Conservation (phyloP, 2,888 invertebrate genomes). For the Epirrhoe tristata region DNA sequence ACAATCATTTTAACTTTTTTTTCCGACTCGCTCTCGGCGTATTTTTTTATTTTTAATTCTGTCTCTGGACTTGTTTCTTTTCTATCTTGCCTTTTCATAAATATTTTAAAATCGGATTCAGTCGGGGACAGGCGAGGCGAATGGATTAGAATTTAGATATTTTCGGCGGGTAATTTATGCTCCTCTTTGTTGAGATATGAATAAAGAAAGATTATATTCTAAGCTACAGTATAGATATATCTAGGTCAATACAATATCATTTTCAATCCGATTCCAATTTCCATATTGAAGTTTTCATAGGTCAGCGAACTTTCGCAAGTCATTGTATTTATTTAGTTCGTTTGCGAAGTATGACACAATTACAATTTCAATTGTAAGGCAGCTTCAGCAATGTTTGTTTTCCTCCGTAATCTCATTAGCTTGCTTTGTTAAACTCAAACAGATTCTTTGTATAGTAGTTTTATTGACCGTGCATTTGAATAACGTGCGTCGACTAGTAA, state of each 20-base stretch:
- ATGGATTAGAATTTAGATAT: constrained; percentile 85
- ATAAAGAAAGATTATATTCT: constrained; percentile 69
- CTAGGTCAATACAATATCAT: not conserved
- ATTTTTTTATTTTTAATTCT: constrained; percentile 80
- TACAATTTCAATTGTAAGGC: constrained; percentile 29
- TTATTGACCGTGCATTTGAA: constrained; percentile 24
- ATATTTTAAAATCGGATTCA: constrained; percentile 85
- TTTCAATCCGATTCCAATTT: not conserved
- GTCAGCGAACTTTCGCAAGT: not conserved
- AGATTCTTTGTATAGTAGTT: constrained; percentile 29
- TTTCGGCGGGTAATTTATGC: constrained; percentile 83
- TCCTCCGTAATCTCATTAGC: constrained; percentile 32
- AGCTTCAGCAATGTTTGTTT: constrained; percentile 34
- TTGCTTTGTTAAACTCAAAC: constrained; percentile 31
- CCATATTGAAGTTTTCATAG: not conserved
- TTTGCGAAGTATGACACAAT: not conserved
- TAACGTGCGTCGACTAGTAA: constrained; percentile 51
- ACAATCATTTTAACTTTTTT: constrained; percentile 83
- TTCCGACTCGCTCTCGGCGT: constrained; percentile 77
- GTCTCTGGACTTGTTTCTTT: constrained; percentile 71
- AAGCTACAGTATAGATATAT: not conserved
- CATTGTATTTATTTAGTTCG: not conserved
- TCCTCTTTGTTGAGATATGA: constrained; percentile 82
- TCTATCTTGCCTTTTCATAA: constrained; percentile 79
- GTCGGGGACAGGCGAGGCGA: constrained; percentile 80